Base-by-base conservation (phyloP, 2,888 invertebrate genomes). In the Girardia tigrina region DNA sequence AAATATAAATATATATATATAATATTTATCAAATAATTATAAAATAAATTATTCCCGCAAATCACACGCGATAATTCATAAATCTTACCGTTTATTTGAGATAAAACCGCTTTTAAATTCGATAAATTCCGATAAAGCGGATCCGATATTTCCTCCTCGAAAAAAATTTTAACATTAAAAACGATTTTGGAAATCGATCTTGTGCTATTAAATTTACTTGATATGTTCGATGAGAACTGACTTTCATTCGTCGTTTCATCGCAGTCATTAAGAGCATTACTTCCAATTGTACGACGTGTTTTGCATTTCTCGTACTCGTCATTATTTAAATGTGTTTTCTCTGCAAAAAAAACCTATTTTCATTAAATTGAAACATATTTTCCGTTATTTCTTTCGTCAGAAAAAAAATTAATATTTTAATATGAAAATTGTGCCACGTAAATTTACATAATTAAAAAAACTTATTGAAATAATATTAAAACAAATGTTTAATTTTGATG, bases 161-260 rank as follows among this genome's bases (percentile, higher is more conserved):
- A 56, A 56, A 56, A 20, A 8, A 56, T 8, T 2, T 2, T n/a
- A n/a, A n/a, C n/a, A n/a, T n/a, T n/a, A n/a, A n/a, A n/a, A n/a
- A n/a, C n/a, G n/a, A n/a, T n/a, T n/a, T n/a, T n/a, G n/a, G n/a
- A n/a, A n/a, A n/a, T n/a, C n/a, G n/a, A n/a, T n/a, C n/a, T n/a
- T n/a, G n/a, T n/a, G n/a, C n/a, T n/a, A n/a, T n/a, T n/a, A n/a
- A n/a, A 56, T 20, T 20, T 56, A 56, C 56, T 56, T 56, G 56
- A 56, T 56, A 56, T 20, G 56, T 12, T 12, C 56, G 56, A 56
- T 20, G 4, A 20, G 56, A 6, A n/a, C 56, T 56, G 8, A n/a
- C 56, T 56, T 56, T 56, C 56, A 56, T 56, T 56, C 73, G 20
- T 42, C 73, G n/a, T 36, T 73, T 73, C 73, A 73, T 73, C 4